A percentile compares a stretch with the other conserved stretches of the same genome.
Evolutionary conservation across 2,888 invertebrate species (phyloP).

Genomic region (Junonia oenone): DNA sequence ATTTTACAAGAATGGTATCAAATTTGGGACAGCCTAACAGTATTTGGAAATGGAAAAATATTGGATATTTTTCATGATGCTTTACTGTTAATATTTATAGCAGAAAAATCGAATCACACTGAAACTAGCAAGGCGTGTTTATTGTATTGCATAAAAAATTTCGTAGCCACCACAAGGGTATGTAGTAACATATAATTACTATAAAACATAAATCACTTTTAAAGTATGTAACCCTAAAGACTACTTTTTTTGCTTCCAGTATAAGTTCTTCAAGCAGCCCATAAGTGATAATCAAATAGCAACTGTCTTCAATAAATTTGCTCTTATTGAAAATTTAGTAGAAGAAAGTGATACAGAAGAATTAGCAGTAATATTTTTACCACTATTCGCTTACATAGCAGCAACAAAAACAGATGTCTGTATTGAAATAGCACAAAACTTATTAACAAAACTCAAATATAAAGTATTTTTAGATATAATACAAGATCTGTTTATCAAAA

Average conservation of each 20-base stretch:
- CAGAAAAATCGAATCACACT: conserved; percentile 44
- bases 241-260: conserved; percentile 58
- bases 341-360: conserved; percentile 43
- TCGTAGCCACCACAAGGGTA: conserved; percentile 54
- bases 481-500: conserved; percentile 29
- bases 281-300: conserved; percentile 45
- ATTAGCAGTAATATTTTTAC: conserved; percentile 42
- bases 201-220: neutral
- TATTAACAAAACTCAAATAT: conserved; percentile 37
- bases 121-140: conserved; percentile 49
- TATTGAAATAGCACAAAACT: conserved; percentile 34
- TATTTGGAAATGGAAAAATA: conserved; percentile 36
- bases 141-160: conserved; percentile 53
- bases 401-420: conserved; percentile 44
- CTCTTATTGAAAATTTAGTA: conserved; percentile 38
- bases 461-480: conserved; percentile 37
- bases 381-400: conserved; percentile 52
- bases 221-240: neutral
- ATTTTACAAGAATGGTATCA: conserved; percentile 56
- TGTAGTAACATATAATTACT: conserved; percentile 14
- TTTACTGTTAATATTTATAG: conserved; percentile 39
- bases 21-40: conserved; percentile 51
- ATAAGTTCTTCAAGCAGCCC: conserved; percentile 53
- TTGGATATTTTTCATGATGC: conserved; percentile 47
- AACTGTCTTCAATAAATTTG: conserved; percentile 41